Evolutionary conservation across 2,888 invertebrate genomes (phyloP).

Genomic region (Tinea trinotella): DNA sequence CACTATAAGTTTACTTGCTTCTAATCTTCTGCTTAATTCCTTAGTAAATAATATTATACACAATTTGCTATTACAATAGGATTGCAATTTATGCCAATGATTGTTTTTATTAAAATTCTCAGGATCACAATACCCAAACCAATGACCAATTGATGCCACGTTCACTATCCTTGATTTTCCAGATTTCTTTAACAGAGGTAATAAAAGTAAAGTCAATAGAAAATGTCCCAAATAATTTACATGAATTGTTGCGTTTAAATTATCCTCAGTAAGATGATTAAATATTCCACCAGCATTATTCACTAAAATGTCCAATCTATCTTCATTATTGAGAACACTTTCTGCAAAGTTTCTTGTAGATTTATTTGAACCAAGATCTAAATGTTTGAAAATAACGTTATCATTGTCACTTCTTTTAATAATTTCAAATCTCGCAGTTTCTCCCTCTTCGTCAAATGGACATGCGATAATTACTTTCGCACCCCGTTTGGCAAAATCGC

Average conservation of each 20-base stretch:
- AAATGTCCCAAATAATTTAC: slow-evolving; percentile 96
- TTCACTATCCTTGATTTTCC: slow-evolving; percentile 82
- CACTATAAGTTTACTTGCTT: slow-evolving; percentile 76
- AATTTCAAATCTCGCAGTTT: slow-evolving; percentile 70
- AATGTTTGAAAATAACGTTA: slow-evolving; percentile 78
- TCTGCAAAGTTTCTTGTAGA: slow-evolving; percentile 86
- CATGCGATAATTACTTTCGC: slow-evolving; percentile 57
- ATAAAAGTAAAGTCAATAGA: slow-evolving; percentile 88
- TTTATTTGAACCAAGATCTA: slow-evolving; percentile 81
- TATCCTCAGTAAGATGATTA: slow-evolving; percentile 80
- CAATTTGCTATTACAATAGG: slow-evolving; percentile 78
- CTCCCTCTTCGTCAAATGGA: slow-evolving; percentile 50
- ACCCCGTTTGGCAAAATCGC: slow-evolving; percentile 51
- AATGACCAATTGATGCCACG: slow-evolving; percentile 83
- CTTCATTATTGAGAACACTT: slow-evolving; percentile 79
- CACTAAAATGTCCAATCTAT: slow-evolving; percentile 83
- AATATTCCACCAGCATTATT: slow-evolving; percentile 89
- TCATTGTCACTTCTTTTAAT: slow-evolving; percentile 76
- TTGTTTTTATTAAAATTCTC: slow-evolving; percentile 74
- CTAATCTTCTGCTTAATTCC: slow-evolving; percentile 79
- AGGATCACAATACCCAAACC: slow-evolving; percentile 77
- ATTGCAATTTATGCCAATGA: slow-evolving; percentile 58
- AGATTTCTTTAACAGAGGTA: slow-evolving; percentile 81
- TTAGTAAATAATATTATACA: slow-evolving; percentile 79
- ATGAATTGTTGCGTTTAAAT: slow-evolving; percentile 89